These are phyloP conservation scores for Pangasius larnaudii DNA, from an alignment of 2,797 vertebrate species.

Conservation along the genomic window DNA sequence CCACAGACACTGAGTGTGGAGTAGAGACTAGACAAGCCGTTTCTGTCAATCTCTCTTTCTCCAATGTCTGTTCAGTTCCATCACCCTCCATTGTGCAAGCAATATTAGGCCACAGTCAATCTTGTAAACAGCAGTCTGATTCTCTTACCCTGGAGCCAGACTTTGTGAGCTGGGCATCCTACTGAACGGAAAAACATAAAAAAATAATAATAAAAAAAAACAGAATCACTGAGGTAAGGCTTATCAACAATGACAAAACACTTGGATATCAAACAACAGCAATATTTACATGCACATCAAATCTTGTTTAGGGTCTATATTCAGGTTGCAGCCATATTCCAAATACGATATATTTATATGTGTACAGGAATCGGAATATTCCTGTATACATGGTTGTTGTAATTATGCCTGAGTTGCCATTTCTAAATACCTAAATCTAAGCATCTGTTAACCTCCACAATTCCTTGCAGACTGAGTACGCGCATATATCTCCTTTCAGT, in stretches of 20 bases:
- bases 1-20: conserved; percentile 78
- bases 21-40: conserved; percentile 57
- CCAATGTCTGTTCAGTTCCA: conserved; percentile 29
- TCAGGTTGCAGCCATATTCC: no score
- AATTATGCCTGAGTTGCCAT: no score
- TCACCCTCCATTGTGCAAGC: conserved; percentile 37
- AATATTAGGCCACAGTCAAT: conserved; percentile 7
- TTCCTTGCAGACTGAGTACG: no score
- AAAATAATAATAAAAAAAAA: neutral
- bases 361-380: no score
- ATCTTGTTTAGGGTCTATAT: no score
- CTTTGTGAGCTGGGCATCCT: conserved; percentile 24
- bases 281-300: no score
- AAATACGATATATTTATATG: no score
- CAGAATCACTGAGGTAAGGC: neutral
- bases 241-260: neutral
- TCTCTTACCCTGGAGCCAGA: conserved; percentile 22
- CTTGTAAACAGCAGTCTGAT: neutral
- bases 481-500: no score
- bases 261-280: neutral
- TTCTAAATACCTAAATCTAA: no score
- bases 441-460: no score
- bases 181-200: neutral
- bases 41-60: conserved; percentile 34
- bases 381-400: no score